Conservation (phyloP, 2,888 invertebrate genomes). For the Andricus quercusramuli region DNA sequence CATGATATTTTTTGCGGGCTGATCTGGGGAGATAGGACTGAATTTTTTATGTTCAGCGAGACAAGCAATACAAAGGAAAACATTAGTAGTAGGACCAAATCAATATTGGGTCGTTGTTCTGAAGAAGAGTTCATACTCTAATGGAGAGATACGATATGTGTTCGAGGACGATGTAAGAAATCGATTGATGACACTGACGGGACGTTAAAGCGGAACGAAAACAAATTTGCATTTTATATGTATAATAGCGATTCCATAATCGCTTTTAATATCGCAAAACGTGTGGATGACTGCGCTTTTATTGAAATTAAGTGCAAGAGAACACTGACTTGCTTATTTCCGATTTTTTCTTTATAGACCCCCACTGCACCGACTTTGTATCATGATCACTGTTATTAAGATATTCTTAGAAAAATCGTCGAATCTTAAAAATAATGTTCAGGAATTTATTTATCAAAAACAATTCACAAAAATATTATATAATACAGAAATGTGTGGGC, state of each 20-base stretch:
- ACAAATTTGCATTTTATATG: conserved; percentile 35
- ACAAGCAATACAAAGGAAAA: conserved; percentile 33
- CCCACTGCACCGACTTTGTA: neutral
- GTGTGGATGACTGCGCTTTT: conserved; percentile 17
- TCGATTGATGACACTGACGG: conserved; percentile 53
- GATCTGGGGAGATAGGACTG: neutral
- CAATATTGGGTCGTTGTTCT: conserved; percentile 60
- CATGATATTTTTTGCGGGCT: neutral
- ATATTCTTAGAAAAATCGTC: neutral
- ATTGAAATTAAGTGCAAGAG: conserved; percentile 31
- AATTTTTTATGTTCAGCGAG: neutral
- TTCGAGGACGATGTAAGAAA: conserved; percentile 56
- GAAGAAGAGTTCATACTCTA: conserved; percentile 45
- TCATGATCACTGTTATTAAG: neutral
- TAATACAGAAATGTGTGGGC: no score
- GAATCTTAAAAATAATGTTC: no score
- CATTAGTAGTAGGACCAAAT: conserved; percentile 48
- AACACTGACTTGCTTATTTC: conserved; percentile 34
- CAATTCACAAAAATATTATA: no score
- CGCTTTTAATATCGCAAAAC: neutral
- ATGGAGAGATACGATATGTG: conserved; percentile 31
- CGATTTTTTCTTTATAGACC: conserved; percentile 16
- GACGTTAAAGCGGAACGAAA: conserved; percentile 47
- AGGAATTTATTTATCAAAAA: no score
- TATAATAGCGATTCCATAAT: conserved; percentile 33